Evolutionary conservation across 53 echinoderm and acorn worm genomes (phyloP).

Genomic region (Temnopleurus reevesii): DNA sequence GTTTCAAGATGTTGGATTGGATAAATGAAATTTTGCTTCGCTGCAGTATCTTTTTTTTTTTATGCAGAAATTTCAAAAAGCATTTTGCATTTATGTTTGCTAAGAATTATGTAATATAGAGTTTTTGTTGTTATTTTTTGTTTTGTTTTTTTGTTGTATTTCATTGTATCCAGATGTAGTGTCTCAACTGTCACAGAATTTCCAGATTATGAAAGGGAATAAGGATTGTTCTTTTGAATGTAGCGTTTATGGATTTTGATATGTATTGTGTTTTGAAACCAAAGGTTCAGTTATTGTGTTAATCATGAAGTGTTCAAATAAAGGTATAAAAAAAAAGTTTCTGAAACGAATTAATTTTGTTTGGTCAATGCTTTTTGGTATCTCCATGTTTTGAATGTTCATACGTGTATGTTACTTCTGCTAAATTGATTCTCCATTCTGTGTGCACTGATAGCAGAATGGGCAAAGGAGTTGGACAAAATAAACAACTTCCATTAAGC

Average conservation of each 20-base stretch:
- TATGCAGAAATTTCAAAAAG: not conserved
- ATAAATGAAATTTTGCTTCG: not conserved
- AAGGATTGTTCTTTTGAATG: not conserved
- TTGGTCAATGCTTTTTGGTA: no score
- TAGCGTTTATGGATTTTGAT: not conserved
- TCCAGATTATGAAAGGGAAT: not conserved
- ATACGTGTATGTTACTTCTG: no score
- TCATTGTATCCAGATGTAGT: not conserved
- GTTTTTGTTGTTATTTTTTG: not conserved
- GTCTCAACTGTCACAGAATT: not conserved
- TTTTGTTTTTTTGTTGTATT: not conserved
- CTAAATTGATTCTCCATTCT: no score
- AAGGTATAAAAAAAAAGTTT: slow-evolving; percentile 9
- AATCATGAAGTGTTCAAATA: not conserved
- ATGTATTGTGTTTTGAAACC: not conserved
- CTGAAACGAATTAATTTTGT: not conserved
- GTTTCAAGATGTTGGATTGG: no score
- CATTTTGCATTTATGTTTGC: not conserved
- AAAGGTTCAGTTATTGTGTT: slow-evolving; percentile 15
- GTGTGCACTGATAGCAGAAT: no score
- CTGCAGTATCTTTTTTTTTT: not conserved
- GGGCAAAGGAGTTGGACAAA: no score
- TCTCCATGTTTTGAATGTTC: no score
- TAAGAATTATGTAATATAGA: not conserved
- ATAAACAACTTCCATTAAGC: no score